Evolutionary conservation across 1,140 invertebrate genomes (phyloP).

Genomic region (honey bee (Apis mellifera)): Amel_HAv3.1 CM009940.2:2022001-2022500

Average conservation of each 20-base stretch:
- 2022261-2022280: slow-evolving; percentile 72
- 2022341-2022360: slow-evolving; percentile 66
- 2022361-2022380: slow-evolving; percentile 45
- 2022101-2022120: slow-evolving; percentile 38
- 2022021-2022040: slow-evolving; percentile 24
- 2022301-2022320: neutral
- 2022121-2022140: slow-evolving; percentile 21
- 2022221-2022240: slow-evolving; percentile 53
- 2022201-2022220: slow-evolving; percentile 53
- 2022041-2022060: slow-evolving; percentile 7
- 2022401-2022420: slow-evolving; percentile 75
- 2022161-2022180: slow-evolving; percentile 61
- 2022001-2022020: slow-evolving; percentile 49
- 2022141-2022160: slow-evolving; percentile 57
- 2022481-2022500: slow-evolving; percentile 29
- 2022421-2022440: slow-evolving; percentile 72
- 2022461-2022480: slow-evolving; percentile 78
- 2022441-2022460: slow-evolving; percentile 79
- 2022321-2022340: neutral
- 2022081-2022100: slow-evolving; percentile 51
- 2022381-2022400: slow-evolving; percentile 25
- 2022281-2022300: slow-evolving; percentile 43
- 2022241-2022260: slow-evolving; percentile 55
- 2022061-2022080: slow-evolving; percentile 52
- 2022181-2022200: slow-evolving; percentile 42